Evolutionary conservation across 2,888 invertebrate species (phyloP), one percentile per base, ranked within the genome.

Genomic region (Ypsolopha scabrella): DNA sequence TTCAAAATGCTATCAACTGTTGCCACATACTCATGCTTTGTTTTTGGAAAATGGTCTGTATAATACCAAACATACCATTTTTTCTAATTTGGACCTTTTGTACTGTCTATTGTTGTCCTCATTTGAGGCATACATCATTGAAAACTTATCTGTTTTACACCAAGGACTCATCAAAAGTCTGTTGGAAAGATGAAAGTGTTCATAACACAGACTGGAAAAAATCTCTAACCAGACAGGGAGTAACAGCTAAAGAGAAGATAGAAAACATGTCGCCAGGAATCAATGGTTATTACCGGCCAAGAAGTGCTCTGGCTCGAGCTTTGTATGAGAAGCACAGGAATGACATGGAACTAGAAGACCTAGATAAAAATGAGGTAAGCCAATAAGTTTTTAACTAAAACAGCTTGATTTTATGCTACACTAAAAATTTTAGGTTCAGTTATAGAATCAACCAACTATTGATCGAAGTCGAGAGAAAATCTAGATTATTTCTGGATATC

Each of bases 291-390:
- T 92, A 90, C 71, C 83, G 91, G 57, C 92, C 93, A 48, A 87
- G 92, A 64, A 91, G 93, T 59, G 90, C 91, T 50, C 79, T 94
- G 56, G 93, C 93, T 50, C 83, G 92, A 64, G 88, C 92, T 47
- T 75, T 93, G 50, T 92, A 92, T 80, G 90, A 92, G 62, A 93
- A 93, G 72, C 91, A 92, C 63, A 79, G 88, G 58, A 90, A 90
- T 64, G 93, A 94, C 73, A 88, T 90, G 66, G 88, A 89, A 59
- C 82, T 93, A 24, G 87, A 88, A 61, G 85, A 88, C 48, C 87
- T 91, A 70, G 92, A 94, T 71, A 92, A 92, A 66, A 87, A 80
- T 52, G 88, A 90, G 90, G 93, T 92, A 75, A 88, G 89, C 64
- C n/a, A 53, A 55, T 50, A 50, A 34, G 34, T 37, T 51, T 39